Evolutionary conservation across 1,140 invertebrate species (phyloP).

Genomic region (Pogonus chalceus): DNA sequence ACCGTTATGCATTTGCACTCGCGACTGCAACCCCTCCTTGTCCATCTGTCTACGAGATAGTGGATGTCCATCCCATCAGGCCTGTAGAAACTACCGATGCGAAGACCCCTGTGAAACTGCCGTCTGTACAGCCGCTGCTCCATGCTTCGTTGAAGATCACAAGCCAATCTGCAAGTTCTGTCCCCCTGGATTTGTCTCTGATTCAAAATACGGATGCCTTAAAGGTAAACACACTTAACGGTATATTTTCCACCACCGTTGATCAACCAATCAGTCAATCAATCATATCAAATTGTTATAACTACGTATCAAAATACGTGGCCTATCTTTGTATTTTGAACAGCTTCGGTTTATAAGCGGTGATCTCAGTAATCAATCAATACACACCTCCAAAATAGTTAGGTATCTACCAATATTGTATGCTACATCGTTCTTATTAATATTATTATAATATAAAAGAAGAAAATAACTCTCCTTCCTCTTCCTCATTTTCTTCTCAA

Average conservation of each 20-base stretch:
- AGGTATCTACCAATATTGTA: background rate
- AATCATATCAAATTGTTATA: no score
- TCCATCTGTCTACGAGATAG: constrained; percentile 81
- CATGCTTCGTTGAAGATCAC: constrained; percentile 86
- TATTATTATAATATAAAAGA: background rate
- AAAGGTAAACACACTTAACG: constrained; percentile 67
- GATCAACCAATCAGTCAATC: background rate
- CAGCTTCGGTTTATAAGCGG: constrained; percentile 3
- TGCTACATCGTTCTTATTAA: background rate
- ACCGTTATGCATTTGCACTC: constrained; percentile 73
- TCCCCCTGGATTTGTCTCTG: constrained; percentile 78
- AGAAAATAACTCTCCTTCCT: background rate
- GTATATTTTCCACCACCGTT: constrained; percentile 16
- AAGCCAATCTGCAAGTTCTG: constrained; percentile 90
- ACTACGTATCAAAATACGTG: no score
- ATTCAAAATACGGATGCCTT: constrained; percentile 83
- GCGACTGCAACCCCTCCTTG: constrained; percentile 74
- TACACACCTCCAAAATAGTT: background rate
- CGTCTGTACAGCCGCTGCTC: constrained; percentile 66
- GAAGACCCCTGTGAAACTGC: constrained; percentile 77
- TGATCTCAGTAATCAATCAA: background rate
- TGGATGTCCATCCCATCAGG: constrained; percentile 72
- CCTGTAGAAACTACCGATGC: constrained; percentile 81
- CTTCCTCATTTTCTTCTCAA: constrained; percentile 1
- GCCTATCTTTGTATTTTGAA: background rate